These are phyloP conservation scores for Rosalia funebris DNA, from an alignment of 2,888 invertebrate genomes.

Conservation along the genomic window DNA sequence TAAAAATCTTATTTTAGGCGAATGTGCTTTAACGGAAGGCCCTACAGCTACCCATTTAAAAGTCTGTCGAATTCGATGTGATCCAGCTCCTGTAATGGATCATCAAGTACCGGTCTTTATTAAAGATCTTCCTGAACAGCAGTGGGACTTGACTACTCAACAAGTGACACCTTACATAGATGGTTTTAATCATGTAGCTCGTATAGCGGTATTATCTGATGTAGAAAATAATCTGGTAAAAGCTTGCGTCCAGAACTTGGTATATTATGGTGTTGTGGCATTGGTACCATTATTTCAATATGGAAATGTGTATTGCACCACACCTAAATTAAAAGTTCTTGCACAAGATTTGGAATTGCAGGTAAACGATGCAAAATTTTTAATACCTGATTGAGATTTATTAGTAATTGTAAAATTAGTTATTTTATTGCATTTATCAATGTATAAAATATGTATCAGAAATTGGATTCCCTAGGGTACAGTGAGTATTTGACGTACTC, in stretches of 20 bases:
- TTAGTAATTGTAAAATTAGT: not conserved
- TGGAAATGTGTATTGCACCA: slow-evolving; percentile 73
- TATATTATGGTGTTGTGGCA: slow-evolving; percentile 77
- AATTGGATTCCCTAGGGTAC: not conserved
- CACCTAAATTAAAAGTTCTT: slow-evolving; percentile 67
- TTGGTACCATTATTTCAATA: slow-evolving; percentile 74
- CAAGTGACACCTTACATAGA: slow-evolving; percentile 90
- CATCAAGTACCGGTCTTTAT: slow-evolving; percentile 89
- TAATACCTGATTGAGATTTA: not conserved
- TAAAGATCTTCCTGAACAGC: slow-evolving; percentile 64
- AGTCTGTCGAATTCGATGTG: slow-evolving; percentile 82
- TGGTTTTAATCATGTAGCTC: slow-evolving; percentile 90
- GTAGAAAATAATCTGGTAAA: slow-evolving; percentile 95
- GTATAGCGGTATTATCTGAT: slow-evolving; percentile 89
- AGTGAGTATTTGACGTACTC: not conserved
- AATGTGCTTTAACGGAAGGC: slow-evolving; percentile 72
- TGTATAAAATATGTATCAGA: not conserved
- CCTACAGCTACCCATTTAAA: slow-evolving; percentile 90
- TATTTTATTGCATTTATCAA: slow-evolving; percentile 5
- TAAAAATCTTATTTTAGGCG: no score
- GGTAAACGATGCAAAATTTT: slow-evolving; percentile 47
- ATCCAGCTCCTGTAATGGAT: slow-evolving; percentile 84
- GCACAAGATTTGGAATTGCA: slow-evolving; percentile 65
- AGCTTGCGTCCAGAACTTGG: slow-evolving; percentile 91
- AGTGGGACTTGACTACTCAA: slow-evolving; percentile 95